phyloP scores from a whole-genome alignment of 1,140 invertebrate genomes.

The Sarcophaga peregrina region DNA sequence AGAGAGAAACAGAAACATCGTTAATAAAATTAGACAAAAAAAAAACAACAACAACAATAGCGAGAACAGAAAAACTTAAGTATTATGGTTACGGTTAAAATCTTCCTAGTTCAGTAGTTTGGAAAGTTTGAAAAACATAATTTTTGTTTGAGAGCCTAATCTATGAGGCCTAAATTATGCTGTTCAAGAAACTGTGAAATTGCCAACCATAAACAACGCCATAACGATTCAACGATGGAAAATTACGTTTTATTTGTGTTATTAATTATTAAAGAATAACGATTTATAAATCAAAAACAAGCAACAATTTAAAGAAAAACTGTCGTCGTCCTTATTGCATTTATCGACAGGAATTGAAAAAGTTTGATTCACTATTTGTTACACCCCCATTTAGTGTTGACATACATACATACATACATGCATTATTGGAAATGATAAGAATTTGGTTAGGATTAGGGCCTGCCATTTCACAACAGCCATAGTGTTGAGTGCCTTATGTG shows the following conservation, averaged over 20 bases:
- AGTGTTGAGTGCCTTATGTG: too few species aligned
- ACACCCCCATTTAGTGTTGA: too few species aligned
- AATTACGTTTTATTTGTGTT: background rate
- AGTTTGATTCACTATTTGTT: too few species aligned
- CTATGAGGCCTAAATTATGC: background rate
- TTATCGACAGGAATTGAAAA: too few species aligned
- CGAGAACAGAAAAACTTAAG: background rate
- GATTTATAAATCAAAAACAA: too few species aligned
- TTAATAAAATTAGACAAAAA: background rate
- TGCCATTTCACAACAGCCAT: too few species aligned
- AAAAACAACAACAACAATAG: background rate
- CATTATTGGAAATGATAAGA: too few species aligned
- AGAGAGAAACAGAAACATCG: background rate
- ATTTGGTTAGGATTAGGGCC: too few species aligned
- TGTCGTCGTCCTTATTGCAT: too few species aligned
- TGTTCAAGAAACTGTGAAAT: conserved; percentile 24
- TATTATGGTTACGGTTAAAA: conserved; percentile 25
- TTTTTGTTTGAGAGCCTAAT: conserved; percentile 8
- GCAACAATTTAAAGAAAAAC: too few species aligned
- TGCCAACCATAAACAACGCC: background rate
- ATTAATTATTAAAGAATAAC: background rate
- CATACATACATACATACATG: too few species aligned
- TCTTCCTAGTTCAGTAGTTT: conserved; percentile 26
- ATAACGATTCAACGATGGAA: background rate
- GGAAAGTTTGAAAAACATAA: conserved; percentile 12